phyloP scores from a whole-genome alignment of 2,797 vertebrate genomes.

The Sebastolobus alascanus region DNA sequence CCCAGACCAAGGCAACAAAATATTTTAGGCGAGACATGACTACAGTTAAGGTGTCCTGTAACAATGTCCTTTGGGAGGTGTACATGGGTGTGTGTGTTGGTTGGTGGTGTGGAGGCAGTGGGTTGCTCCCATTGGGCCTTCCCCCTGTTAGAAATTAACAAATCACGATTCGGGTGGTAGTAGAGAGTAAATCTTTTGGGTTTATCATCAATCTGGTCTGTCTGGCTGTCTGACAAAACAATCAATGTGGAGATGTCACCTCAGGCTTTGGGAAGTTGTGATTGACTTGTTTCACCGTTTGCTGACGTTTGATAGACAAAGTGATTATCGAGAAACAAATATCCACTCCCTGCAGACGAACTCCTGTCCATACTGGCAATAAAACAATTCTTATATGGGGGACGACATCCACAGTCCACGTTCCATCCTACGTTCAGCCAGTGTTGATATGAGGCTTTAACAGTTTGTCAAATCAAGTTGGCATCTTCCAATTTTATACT shows the following conservation, averaged over 20 bases:
- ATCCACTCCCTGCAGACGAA: background rate
- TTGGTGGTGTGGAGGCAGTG: background rate
- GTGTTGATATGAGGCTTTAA: background rate
- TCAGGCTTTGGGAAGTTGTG: background rate
- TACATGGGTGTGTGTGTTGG: background rate
- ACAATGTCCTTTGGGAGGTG: background rate
- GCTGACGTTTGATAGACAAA: background rate
- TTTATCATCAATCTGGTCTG: background rate
- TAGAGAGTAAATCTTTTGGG: background rate
- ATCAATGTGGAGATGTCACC: background rate
- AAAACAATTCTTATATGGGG: background rate
- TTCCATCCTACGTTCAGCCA: background rate
- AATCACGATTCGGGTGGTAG: background rate
- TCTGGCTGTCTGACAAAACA: background rate
- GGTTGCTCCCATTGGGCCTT: background rate
- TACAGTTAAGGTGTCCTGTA: background rate
- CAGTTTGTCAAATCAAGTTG: background rate
- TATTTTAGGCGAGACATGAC: background rate
- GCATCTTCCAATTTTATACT: background rate
- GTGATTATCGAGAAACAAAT: background rate
- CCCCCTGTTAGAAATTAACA: background rate
- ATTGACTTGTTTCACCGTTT: background rate
- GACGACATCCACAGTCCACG: background rate
- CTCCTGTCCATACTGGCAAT: background rate
- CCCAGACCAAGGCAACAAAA: background rate